Evolutionary conservation across 2,797 vertebrate species (phyloP).

Genomic region (Sebastolobus altivelis): DNA sequence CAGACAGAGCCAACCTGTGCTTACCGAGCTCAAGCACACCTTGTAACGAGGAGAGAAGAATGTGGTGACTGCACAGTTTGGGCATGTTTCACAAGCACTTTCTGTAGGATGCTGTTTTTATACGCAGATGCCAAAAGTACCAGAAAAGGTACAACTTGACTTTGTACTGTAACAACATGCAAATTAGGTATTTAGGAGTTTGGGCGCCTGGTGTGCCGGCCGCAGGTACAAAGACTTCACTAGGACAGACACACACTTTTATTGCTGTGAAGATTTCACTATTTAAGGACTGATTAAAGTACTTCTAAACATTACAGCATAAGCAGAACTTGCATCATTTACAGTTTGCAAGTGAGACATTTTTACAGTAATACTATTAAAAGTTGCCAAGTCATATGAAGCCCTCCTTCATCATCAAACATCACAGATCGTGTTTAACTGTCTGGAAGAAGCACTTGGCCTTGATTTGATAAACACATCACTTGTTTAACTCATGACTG

Average conservation of each 20-base stretch:
- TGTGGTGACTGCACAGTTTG: slow-evolving; percentile 42
- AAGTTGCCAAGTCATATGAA: neutral
- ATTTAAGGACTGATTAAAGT: slow-evolving; percentile 12
- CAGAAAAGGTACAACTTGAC: slow-evolving; percentile 42
- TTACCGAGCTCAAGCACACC: slow-evolving; percentile 20
- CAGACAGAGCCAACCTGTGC: slow-evolving; percentile 23
- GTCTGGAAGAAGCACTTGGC: slow-evolving; percentile 32
- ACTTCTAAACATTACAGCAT: slow-evolving; percentile 31
- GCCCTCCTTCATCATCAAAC: neutral
- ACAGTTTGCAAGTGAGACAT: slow-evolving; percentile 19
- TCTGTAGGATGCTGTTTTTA: slow-evolving; percentile 27
- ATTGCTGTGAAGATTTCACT: slow-evolving; percentile 1
- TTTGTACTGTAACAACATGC: slow-evolving; percentile 16
- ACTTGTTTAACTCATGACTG: neutral
- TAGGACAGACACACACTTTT: slow-evolving; percentile 11
- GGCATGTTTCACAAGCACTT: slow-evolving; percentile 48
- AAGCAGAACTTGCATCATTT: neutral
- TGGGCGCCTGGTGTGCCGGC: neutral
- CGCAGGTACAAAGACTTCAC: slow-evolving; percentile 11
- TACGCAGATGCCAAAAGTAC: slow-evolving; percentile 26
- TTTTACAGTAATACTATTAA: slow-evolving; percentile 7
- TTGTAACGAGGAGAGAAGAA: slow-evolving; percentile 56
- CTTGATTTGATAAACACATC: slow-evolving; percentile 18
- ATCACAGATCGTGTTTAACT: neutral
- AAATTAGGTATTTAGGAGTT: slow-evolving; percentile 42